Evolutionary conservation across 2,113 vertebrate genomes (phyloP), one percentile per base, ranked within the genome.

Genomic region (Ctenodactylus gundi): DNA sequence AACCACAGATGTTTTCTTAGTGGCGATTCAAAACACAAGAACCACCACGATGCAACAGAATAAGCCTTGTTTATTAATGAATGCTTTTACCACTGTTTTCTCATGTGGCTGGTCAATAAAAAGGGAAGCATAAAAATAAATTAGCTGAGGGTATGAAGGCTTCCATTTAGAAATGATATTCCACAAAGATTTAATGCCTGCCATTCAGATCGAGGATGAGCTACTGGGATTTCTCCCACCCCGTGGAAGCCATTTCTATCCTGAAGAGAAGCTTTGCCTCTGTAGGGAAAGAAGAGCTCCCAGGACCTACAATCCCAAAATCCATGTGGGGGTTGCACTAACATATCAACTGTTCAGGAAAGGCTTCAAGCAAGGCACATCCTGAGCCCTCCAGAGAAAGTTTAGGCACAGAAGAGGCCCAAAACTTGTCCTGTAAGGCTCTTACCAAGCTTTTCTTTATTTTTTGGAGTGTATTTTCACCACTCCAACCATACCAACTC

Each of bases 51-150:
- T 89, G 70, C 39, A 81, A 72, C 84, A 51, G 85, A 72, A 91
- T 57, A 91, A 89, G 90, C 53, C 39, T 72, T 90, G 29, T 81
- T 96, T 95, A 93, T 88, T 95, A 73, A 97, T 78, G 60, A 93
- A 96, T 39, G 75, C 60, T 90, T 90, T 90, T 88, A 95, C 78
- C 70, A 55, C 75, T 92, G 90, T 95, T 95, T 97, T 55, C 89
- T 95, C 72, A 4, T 95, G 81, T 31, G 18, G 51, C 4, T 7
- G 70, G 67, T 94, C 81, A 91, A 88, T 94, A 60, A 93, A 94
- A 94, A 93, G 68, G 39, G 23, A 31, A 80, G n/a, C 76, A 90
- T 85, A 68, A 90, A 96, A 96, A 95, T 95, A 95, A 96, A 95
- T 90, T 93, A 91, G 39, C 96, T 91, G 27, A 92, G 41, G 46